Conservation (phyloP, 2,797 vertebrate genomes). For the Lepilemur ruficaudatus region DNA sequence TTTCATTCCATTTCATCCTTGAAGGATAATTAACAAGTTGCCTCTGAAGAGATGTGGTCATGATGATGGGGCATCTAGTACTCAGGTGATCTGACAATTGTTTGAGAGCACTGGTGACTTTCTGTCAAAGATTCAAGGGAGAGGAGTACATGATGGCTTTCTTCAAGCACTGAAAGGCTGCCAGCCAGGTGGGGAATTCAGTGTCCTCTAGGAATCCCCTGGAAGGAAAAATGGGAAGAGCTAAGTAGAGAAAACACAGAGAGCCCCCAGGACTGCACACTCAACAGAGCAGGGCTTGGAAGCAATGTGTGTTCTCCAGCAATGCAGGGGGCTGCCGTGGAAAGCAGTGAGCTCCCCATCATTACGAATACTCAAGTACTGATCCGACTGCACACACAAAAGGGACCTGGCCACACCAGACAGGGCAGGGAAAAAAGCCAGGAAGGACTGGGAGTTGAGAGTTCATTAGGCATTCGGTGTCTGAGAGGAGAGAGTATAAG, state of each 20-base stretch:
- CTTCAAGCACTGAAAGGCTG: background rate
- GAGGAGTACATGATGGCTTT: background rate
- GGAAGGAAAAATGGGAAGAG: background rate
- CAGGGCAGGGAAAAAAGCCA: background rate
- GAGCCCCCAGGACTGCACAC: accelerated
- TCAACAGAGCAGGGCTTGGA: too few species aligned
- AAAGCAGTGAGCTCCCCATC: background rate
- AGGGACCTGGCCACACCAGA: background rate
- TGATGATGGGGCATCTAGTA: background rate
- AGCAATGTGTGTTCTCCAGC: too few species aligned
- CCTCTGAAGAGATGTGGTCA: background rate
- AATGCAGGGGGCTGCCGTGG: background rate
- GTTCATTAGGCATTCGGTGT: background rate
- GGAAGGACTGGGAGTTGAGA: background rate
- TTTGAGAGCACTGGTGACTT: background rate
- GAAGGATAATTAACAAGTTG: background rate
- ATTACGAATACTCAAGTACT: background rate
- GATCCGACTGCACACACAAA: background rate
- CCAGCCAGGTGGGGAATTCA: background rate
- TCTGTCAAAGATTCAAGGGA: background rate
- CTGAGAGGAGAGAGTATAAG: background rate
- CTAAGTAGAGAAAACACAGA: background rate
- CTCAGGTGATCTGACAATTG: background rate
- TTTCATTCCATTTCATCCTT: background rate
- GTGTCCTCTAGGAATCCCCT: background rate